These are phyloP conservation scores for Fistularia tabacaria DNA, from an alignment of 2,797 vertebrate genomes.

Conservation along the genomic window DNA sequence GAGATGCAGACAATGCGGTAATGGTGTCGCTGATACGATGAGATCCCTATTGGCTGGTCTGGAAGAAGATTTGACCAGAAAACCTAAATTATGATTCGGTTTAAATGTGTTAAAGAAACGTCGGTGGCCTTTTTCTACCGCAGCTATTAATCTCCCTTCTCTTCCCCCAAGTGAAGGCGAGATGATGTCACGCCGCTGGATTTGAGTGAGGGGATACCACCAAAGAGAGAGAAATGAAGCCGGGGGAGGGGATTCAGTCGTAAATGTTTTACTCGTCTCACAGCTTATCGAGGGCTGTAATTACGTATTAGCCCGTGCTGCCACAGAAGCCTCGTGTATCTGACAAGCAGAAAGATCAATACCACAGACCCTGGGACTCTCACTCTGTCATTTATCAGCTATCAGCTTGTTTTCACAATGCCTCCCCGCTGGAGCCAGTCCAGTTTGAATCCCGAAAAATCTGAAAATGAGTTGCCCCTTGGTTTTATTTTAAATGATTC, in stretches of 20 bases:
- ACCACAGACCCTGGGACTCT: conserved; percentile 41
- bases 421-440: no score
- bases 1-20: no score
- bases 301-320: conserved; percentile 60
- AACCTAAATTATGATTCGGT: no score
- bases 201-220: conserved; percentile 45
- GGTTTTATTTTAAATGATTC: no score
- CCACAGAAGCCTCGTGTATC: conserved; percentile 58
- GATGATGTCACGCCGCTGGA: conserved; percentile 65
- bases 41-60: no score
- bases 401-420: conserved; percentile 31
- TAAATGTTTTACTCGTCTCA: conserved; percentile 43
- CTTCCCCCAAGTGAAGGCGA: conserved; percentile 27
- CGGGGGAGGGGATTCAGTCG: conserved; percentile 46
- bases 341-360: conserved; percentile 53
- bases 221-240: conserved; percentile 38
- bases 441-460: conserved; percentile 6
- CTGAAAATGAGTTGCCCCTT: conserved; percentile 9
- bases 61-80: no score
- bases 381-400: conserved; percentile 51
- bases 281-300: conserved; percentile 60
- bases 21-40: no score
- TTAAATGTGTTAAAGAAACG: conserved; percentile 15
- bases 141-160: conserved; percentile 32
- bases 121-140: conserved; percentile 56